Evolutionary conservation across 1,140 invertebrate genomes (phyloP), one percentile per base, ranked within the genome.

Genomic region (Arctopsyche grandis): DNA sequence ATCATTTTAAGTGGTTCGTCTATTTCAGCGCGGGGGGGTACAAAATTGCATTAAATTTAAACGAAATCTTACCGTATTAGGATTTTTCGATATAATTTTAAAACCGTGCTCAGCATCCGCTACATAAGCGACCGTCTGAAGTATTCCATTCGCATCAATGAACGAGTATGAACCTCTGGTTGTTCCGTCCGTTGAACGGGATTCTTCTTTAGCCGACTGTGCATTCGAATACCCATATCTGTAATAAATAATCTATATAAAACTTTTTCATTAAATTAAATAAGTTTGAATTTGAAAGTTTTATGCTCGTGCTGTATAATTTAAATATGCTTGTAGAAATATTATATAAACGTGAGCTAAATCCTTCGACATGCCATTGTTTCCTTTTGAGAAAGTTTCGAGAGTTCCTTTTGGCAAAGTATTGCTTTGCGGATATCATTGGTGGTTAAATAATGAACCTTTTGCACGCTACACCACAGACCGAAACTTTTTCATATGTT

Each of bases 101-200:
- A 93, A 93, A 48, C 92, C 92, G 14, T 79, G 77, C 69, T 85
- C 80, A 9, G 89, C 89, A 85, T 92, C 91, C 19, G 91, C 87
- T 46, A 91, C 85, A 83, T 92, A 92, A 79, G 88, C 85, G 29
- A 91, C 90, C 46, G 87, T 88, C 83, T 92, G 91, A 1, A 92
- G 83, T 12, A 90, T 82, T 5, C 91, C 91, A 83, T 92, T 89
- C 4, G 90, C 87, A 82, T 93, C 92, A 43, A 92, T 87, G 83
- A 92, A 93, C 69, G 90, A 90, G 84, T 91, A 93, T 44, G 88
- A 88, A 10, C 91, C 91, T n/a, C 89, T 86, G 14, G 91, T 91
- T 12, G 91, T 87, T 0, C 91, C 91, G 83, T 92, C 91, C 26
- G 89, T 84, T 0, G 91, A 88, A 81, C 87, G 44, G 29, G 88